Evolutionary conservation across 2,113 vertebrate genomes (phyloP).

Genomic region (Apodemus speciosus): DNA sequence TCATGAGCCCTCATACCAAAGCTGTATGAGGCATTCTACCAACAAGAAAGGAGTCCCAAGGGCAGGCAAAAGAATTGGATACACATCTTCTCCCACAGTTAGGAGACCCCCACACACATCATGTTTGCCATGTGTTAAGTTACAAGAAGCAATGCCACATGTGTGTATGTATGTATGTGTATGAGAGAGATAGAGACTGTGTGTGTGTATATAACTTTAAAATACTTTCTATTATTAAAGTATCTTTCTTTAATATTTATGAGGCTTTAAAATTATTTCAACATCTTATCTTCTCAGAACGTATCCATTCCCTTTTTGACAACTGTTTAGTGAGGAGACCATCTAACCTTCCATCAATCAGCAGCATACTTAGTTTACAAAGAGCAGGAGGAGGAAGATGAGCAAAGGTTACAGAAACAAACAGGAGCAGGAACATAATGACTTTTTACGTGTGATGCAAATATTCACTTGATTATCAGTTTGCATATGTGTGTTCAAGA

Average conservation of each 20-base stretch:
- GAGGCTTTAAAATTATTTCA: constrained; percentile 28
- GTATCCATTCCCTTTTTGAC: background rate
- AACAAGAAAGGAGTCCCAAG: background rate
- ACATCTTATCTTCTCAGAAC: background rate
- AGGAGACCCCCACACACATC: background rate
- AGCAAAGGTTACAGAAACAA: background rate
- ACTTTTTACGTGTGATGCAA: background rate
- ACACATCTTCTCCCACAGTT: background rate
- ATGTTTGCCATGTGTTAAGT: background rate
- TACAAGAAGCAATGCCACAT: background rate
- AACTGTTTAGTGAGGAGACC: background rate
- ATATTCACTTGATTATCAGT: background rate
- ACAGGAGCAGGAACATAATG: background rate
- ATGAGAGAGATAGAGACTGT: background rate
- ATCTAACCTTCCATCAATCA: background rate
- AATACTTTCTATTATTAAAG: constrained; percentile 39
- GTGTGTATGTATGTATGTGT: background rate
- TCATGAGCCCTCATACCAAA: background rate
- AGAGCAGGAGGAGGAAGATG: background rate
- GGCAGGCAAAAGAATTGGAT: background rate
- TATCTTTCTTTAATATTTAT: constrained; percentile 8
- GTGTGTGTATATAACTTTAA: background rate
- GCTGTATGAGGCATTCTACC: background rate
- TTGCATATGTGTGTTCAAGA: background rate
- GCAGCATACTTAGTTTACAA: background rate